Percentiles rank a stretch among this genome's conserved stretches.
Conservation (phyloP, 2,888 invertebrate species). For the Megastigmus dorsalis region DNA sequence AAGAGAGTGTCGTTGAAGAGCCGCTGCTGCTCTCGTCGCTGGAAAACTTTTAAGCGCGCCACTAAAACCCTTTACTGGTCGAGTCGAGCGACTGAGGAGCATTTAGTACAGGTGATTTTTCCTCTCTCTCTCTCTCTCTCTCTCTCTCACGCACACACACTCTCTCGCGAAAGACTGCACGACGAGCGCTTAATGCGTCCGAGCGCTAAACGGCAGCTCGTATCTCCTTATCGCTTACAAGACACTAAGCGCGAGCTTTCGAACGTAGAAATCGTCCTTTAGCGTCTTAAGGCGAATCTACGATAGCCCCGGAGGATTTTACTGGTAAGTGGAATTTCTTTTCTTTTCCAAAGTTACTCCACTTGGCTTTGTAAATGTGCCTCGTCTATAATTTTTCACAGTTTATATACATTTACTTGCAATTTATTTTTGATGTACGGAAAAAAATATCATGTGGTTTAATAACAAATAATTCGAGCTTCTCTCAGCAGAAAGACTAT, state of each 20-base stretch:
- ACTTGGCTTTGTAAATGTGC: not conserved
- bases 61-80: slow-evolving; percentile 45
- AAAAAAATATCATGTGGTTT: too few relatives aligned
- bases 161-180: too few relatives aligned
- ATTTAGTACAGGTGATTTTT: slow-evolving; percentile 44
- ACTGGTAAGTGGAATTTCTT: not conserved
- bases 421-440: too few relatives aligned
- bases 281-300: slow-evolving; percentile 23
- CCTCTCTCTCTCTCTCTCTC: not conserved
- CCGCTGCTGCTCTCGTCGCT: too few relatives aligned
- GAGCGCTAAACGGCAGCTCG: slow-evolving; percentile 29
- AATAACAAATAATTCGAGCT: too few relatives aligned
- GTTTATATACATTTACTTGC: too few relatives aligned
- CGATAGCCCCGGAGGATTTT: slow-evolving; percentile 12
- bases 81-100: not conserved
- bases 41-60: slow-evolving; percentile 33
- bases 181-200: slow-evolving; percentile 25
- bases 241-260: slow-evolving; percentile 48
- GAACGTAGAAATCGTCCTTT: slow-evolving; percentile 33
- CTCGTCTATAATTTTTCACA: too few relatives aligned
- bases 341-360: not conserved
- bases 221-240: slow-evolving; percentile 47
- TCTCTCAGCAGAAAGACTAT: too few relatives aligned
- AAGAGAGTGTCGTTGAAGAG: not conserved
- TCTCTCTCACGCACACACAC: too few relatives aligned